phyloP scores from a whole-genome alignment of 1,140 invertebrate species.

The Cydia pomonella region DNA sequence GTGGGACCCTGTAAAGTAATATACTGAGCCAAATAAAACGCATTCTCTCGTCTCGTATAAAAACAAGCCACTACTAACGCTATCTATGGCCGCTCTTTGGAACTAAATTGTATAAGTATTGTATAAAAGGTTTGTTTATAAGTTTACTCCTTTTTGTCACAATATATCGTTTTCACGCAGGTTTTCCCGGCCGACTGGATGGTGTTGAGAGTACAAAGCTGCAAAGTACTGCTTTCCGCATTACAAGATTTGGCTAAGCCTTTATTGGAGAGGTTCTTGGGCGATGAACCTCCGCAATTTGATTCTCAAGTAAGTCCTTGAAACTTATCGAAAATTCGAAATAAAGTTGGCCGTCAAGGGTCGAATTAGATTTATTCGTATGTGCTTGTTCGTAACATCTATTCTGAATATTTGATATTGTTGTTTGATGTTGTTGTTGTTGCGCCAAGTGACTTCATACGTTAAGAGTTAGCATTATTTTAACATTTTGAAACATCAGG shows the following conservation, averaged over 20 bases:
- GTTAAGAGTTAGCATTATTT: too few species aligned
- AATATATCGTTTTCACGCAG: constrained; percentile 42
- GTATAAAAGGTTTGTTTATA: too few species aligned
- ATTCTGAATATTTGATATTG: too few species aligned
- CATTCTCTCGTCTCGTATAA: too few species aligned
- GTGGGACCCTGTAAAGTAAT: too few species aligned
- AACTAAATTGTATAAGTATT: background rate
- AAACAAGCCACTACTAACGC: background rate
- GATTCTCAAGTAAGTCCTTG: constrained; percentile 78
- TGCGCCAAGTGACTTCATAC: too few species aligned
- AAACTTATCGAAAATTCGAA: background rate
- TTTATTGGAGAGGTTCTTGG: constrained; percentile 91
- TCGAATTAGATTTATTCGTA: background rate
- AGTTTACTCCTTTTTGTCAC: too few species aligned
- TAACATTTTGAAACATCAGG: too few species aligned
- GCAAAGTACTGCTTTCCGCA: constrained; percentile 92
- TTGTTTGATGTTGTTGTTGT: too few species aligned
- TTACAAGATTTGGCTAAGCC: constrained; percentile 94
- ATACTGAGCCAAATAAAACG: too few species aligned
- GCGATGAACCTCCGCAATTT: constrained; percentile 83
- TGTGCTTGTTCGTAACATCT: too few species aligned
- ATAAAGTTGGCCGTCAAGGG: constrained; percentile 4
- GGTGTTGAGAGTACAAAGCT: constrained; percentile 94
- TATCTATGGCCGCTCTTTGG: background rate
- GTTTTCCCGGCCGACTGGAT: constrained; percentile 97